Conservation (phyloP, 2,888 invertebrate species). For the Caenorhabditis imperialis region DNA sequence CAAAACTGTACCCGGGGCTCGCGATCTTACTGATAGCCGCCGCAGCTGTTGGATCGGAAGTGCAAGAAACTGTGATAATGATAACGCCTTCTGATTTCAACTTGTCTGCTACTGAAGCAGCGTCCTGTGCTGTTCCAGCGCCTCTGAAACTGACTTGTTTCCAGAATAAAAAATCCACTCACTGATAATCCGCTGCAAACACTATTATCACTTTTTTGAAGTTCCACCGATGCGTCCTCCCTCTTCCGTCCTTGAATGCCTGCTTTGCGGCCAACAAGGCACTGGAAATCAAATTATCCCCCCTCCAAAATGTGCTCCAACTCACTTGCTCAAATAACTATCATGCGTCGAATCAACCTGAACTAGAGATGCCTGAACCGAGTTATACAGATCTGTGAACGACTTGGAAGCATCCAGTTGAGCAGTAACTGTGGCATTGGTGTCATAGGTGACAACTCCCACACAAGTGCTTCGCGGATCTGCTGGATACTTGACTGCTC, state of each 20-base stretch:
- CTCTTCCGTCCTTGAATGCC: slow-evolving; percentile 5
- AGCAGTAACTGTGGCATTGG: slow-evolving; percentile 7
- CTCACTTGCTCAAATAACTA: slow-evolving; percentile 16
- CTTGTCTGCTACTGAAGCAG: slow-evolving; percentile 4
- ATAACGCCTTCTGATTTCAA: slow-evolving; percentile 13
- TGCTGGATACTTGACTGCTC: slow-evolving; percentile 25
- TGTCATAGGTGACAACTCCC: slow-evolving; percentile 31
- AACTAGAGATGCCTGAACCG: slow-evolving; percentile 20
- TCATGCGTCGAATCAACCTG: slow-evolving; percentile 12
- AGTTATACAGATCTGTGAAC: slow-evolving; percentile 20
- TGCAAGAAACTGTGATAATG: slow-evolving; percentile 28
- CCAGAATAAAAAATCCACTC: too few species aligned
- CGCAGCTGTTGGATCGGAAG: background rate
- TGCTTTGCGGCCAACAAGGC: slow-evolving; percentile 27
- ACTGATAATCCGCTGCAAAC: slow-evolving; percentile 39
- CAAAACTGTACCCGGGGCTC: slow-evolving; percentile 16
- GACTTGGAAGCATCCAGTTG: slow-evolving; percentile 10
- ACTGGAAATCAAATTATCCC: slow-evolving; percentile 5
- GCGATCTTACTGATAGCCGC: background rate
- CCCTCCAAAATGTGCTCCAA: background rate
- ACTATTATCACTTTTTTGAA: slow-evolving; percentile 20
- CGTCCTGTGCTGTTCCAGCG: background rate
- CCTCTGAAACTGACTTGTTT: slow-evolving; percentile 34
- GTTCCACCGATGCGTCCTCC: slow-evolving; percentile 16
- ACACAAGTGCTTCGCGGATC: slow-evolving; percentile 39